phyloP scores from a whole-genome alignment of 2,113 vertebrate species.

The Campylorhamphus procurvoides region DNA sequence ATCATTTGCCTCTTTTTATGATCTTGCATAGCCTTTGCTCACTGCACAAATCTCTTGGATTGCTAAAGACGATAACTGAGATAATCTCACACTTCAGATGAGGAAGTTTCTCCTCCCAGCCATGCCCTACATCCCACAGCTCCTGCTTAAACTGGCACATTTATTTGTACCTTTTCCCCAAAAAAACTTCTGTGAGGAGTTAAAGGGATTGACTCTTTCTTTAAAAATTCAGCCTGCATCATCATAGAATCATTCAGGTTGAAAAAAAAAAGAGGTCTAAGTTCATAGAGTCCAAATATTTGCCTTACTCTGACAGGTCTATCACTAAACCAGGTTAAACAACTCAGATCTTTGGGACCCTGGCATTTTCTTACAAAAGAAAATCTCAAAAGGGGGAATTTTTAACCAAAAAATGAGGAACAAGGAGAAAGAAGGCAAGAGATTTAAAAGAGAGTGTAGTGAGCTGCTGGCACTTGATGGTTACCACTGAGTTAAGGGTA shows the following conservation, averaged over 20 bases:
- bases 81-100: not conserved
- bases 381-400: rapidly evolving
- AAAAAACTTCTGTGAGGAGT: not conserved
- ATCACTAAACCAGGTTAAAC: not conserved
- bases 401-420: not conserved
- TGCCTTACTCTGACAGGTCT: not conserved
- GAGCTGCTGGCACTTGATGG: not conserved
- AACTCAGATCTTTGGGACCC: not conserved
- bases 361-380: not conserved
- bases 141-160: not conserved
- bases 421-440: not conserved
- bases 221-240: not conserved
- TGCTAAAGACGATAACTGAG: not conserved
- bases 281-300: not conserved
- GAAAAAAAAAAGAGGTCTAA: not conserved
- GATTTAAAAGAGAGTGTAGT: not conserved
- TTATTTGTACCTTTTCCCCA: not conserved
- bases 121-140: not conserved
- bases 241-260: not conserved
- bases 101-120: not conserved
- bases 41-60: not conserved
- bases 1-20: not conserved
- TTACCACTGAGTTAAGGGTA: not conserved
- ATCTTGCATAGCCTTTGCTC: not conserved
- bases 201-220: not conserved